Conservation (phyloP, 2,113 vertebrate species). For the Progne subis region DNA sequence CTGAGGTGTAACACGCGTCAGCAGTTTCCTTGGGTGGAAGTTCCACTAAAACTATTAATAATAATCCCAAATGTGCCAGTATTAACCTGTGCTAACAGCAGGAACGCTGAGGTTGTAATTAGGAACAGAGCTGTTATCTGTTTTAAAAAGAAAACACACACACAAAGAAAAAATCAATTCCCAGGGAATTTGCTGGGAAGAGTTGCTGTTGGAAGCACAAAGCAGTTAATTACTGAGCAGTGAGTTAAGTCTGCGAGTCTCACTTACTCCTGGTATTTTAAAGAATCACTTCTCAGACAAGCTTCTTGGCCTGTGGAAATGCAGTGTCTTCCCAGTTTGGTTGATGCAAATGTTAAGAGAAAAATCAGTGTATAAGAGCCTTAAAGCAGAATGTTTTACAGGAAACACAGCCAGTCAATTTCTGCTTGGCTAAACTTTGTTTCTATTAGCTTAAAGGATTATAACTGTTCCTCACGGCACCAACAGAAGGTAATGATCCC, state of each 20-base stretch:
- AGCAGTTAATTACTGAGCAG: background rate
- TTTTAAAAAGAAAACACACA: background rate
- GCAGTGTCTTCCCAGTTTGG: background rate
- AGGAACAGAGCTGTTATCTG: background rate
- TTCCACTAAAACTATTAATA: background rate
- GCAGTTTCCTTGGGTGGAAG: background rate
- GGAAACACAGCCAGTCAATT: background rate
- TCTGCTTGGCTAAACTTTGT: background rate
- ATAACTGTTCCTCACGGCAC: background rate
- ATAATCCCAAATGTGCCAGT: background rate
- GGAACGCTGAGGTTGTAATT: background rate
- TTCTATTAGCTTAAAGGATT: background rate
- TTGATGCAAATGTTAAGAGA: background rate
- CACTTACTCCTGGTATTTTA: background rate
- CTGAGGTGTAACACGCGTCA: background rate
- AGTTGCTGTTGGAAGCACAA: background rate
- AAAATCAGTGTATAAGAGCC: background rate
- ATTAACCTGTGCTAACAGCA: background rate
- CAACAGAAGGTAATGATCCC: background rate
- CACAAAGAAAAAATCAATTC: background rate
- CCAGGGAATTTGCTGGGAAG: background rate
- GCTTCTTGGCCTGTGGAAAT: background rate
- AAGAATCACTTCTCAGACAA: background rate
- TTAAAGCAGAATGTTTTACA: background rate
- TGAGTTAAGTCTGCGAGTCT: background rate